Evolutionary conservation across 2,888 invertebrate genomes (phyloP), one percentile per base, ranked within the genome.

Genomic region (Campaea margaritaria): DNA sequence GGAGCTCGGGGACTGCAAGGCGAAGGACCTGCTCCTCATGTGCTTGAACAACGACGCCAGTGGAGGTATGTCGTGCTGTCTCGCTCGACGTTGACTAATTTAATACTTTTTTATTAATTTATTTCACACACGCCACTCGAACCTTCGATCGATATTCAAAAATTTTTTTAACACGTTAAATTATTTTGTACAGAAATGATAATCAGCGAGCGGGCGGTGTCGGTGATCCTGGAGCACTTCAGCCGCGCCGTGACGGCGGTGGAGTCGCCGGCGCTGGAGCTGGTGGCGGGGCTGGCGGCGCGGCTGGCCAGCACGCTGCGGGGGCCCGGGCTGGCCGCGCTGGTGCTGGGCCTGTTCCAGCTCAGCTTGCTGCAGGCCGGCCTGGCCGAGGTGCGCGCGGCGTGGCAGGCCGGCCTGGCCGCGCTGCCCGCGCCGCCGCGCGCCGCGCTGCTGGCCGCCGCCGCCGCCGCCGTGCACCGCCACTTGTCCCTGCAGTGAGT

Each of bases 341-440:
- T 21, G 21, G 72, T 66, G 21, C 54, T 69, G 48, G 34, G n/a
- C 14, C 38, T 34, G 1, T 57, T 36, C 3, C 78, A 38, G 78
- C 47, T 47, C 8, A 38, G 16, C n/a, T 4, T 39, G 16, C 47
- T 10, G 13, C 28, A 10, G 39, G n/a, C n/a, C n/a, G n/a, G n/a
- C n/a, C n/a, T n/a, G n/a, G n/a, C n/a, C 87, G 94, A 94, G 81
- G 83, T 93, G 39, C 93, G 90, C 15, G 90, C 93, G 13, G 91
- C 94, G 41, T 94, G 94, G 94, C 93, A 93, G 73, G 94, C 94
- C 79, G 82, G 72, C 11, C 55, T 64, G 47, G 52, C 51, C 14
- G 67, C 72, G 48, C 67, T 76, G 45, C 36, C 64, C 3, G 28
- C 27, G 4, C 50, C 10, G 42, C 52, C 60, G 51, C 61, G 65